phyloP scores from a whole-genome alignment of 35 echinoderm and acorn worm species.

The Strongylocentrotus purpuratus region DNA sequence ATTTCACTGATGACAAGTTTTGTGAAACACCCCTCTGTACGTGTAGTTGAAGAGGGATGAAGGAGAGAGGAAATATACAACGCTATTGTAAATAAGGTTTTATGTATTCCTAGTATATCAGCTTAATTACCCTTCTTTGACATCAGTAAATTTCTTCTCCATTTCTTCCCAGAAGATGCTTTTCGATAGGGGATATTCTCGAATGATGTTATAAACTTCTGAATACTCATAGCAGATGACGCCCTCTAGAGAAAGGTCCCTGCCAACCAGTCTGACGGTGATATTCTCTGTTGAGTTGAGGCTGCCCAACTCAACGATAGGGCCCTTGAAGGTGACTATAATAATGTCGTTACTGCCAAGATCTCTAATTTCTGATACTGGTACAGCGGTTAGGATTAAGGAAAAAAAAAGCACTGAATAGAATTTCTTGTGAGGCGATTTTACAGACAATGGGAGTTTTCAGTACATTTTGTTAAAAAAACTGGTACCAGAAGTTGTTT shows the following conservation, averaged over 20 bases:
- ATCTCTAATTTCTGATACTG: neutral
- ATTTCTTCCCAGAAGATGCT: neutral
- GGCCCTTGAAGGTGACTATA: neutral
- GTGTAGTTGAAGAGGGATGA: too few relatives aligned
- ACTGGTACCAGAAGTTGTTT: too few relatives aligned
- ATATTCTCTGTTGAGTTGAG: conserved; percentile 9
- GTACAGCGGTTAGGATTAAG: neutral
- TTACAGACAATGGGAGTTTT: neutral
- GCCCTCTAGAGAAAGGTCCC: neutral
- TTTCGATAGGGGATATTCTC: neutral
- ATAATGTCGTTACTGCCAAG: neutral
- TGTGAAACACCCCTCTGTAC: too few relatives aligned
- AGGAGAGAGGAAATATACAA: too few relatives aligned
- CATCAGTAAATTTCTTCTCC: neutral
- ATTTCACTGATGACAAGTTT: too few relatives aligned
- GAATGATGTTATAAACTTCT: neutral
- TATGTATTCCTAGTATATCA: too few relatives aligned
- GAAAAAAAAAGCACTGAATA: neutral
- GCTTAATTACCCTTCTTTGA: neutral
- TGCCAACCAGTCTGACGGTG: neutral
- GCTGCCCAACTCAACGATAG: neutral
- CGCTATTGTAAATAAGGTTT: too few relatives aligned
- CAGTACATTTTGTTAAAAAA: neutral
- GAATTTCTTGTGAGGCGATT: too few relatives aligned
- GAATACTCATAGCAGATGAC: neutral